Conservation (phyloP, 2,888 invertebrate genomes). For the Coenonympha glycerion region DNA sequence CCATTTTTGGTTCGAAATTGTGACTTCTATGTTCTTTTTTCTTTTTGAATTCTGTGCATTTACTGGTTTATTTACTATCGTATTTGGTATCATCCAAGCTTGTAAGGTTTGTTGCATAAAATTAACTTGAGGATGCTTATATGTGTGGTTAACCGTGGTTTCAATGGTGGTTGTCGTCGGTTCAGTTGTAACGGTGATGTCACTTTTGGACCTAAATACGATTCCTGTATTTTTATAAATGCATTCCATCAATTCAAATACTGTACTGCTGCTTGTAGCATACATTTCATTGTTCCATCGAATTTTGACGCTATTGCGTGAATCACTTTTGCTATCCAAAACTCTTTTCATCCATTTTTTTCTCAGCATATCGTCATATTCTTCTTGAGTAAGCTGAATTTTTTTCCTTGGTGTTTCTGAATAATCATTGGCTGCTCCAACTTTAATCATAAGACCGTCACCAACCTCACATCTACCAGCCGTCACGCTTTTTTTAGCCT, state of each 20-base stretch:
- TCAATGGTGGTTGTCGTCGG: conserved; percentile 25
- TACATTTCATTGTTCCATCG: conserved; percentile 59
- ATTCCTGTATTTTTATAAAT: conserved; percentile 47
- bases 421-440: conserved; percentile 32
- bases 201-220: conserved; percentile 47
- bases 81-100: conserved; percentile 61
- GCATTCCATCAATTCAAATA: conserved; percentile 51
- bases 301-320: conserved; percentile 49
- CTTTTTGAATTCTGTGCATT: conserved; percentile 26
- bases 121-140: conserved; percentile 39
- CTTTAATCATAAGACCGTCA: conserved; percentile 48
- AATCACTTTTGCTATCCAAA: conserved; percentile 42
- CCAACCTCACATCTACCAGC: conserved; percentile 56
- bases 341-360: conserved; percentile 52
- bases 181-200: conserved; percentile 32
- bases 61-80: conserved; percentile 34
- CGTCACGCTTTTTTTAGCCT: conserved; percentile 47
- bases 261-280: conserved; percentile 52
- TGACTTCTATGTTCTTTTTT: conserved; percentile 37
- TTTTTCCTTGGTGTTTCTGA: conserved; percentile 22
- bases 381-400: conserved; percentile 27
- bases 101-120: conserved; percentile 50
- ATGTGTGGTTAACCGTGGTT: conserved; percentile 36
- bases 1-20: conserved; percentile 47
- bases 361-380: conserved; percentile 37